Conservation (phyloP, 2,113 vertebrate species). For the Nyctibius bracteatus region DNA sequence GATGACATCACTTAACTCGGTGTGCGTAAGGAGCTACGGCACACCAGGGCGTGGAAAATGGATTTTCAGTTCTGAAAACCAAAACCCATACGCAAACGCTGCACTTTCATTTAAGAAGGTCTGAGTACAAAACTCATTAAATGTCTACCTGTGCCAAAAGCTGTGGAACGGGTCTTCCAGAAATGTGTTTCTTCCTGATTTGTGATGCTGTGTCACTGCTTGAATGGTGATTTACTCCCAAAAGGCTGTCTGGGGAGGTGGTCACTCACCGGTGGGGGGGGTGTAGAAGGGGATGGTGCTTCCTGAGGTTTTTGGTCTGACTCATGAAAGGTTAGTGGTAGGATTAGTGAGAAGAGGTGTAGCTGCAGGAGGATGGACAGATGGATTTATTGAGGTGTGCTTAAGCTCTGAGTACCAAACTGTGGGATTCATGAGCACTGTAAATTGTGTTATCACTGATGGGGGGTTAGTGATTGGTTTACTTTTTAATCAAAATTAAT, state of each 20-base stretch:
- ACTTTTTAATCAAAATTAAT: slow-evolving; percentile 18
- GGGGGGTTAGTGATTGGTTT: slow-evolving; percentile 3
- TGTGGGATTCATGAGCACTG: background rate
- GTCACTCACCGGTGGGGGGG: rapidly evolving
- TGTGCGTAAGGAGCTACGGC: background rate
- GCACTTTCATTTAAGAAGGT: background rate
- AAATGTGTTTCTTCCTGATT: rapidly evolving
- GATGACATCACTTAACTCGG: background rate
- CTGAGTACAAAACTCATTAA: background rate
- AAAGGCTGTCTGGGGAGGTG: background rate
- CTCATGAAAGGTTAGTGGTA: background rate
- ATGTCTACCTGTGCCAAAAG: background rate
- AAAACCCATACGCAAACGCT: background rate
- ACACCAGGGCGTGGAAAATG: background rate
- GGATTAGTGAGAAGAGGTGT: background rate
- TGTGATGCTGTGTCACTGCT: background rate
- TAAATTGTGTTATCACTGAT: background rate
- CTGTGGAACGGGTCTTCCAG: background rate
- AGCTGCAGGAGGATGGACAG: background rate
- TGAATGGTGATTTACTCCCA: background rate
- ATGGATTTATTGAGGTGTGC: background rate
- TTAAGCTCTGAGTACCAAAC: background rate
- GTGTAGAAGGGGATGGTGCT: rapidly evolving
- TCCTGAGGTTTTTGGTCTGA: background rate
- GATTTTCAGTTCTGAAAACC: background rate